Base-by-base conservation (phyloP, 1,140 invertebrate species). In the Daktulosphaira vitifoliae region DNA sequence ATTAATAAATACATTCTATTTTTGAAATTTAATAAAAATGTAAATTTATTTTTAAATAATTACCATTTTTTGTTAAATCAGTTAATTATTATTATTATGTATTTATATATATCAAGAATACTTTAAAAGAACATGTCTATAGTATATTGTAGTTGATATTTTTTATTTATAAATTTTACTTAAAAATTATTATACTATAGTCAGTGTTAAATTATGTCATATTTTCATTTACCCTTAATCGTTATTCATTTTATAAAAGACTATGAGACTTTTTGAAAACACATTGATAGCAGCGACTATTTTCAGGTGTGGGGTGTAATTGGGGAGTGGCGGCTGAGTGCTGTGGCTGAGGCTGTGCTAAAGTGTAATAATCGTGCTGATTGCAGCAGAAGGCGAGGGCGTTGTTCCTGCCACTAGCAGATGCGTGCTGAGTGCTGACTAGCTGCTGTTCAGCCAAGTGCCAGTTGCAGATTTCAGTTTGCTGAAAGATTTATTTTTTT, bases 391-490 rank as follows among this genome's bases (percentile, higher is more conserved):
- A 62, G 56, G 56, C 56, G 42, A 62, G 56, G 56, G 56, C 56
- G 56, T 62, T 62, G 56, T 62, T 62, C 56, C 56, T 62, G 56
- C 56, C 56, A 33, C 44, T 59, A 62, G 56, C 56, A 48, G 56
- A 62, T 62, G 56, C 42, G 7, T 48, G 56, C 54, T 59, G 53
- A 59, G 53, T 59, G 53, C 53, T 59, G 54, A 46, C 39, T 59
- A 59, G 54, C 54, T 59, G 54, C 56, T 62, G 56, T 46, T 62
- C 56, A 62, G 56, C 56, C 56, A 39, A 62, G 23, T 62, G 56
- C 56, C 56, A 62, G 56, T 62, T 62, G 56, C 56, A 62, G 56
- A 62, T 62, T 62, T 62, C 56, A 62, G 56, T 62, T 62, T 62
- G 56, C 56, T 62, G 56, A 62, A 29, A 46, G 7, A 48, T 44